Evolutionary conservation across 35 echinoderm and acorn worm genomes (phyloP).

Genomic region (Diadema setosum): DNA sequence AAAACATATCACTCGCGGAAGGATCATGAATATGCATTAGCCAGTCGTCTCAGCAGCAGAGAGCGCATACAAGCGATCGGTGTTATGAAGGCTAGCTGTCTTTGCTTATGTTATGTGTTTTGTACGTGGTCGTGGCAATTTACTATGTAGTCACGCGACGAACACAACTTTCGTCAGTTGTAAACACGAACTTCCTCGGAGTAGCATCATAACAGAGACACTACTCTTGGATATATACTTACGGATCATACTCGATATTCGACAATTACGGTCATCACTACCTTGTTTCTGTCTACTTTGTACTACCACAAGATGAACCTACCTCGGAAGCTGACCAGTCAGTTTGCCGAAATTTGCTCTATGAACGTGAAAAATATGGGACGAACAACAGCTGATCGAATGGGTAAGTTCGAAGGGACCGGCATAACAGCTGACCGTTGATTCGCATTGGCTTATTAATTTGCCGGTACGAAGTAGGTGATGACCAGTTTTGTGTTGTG

Average conservation of each 20-base stretch:
- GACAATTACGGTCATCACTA: neutral
- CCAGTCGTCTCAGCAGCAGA: neutral
- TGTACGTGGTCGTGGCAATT: conserved; percentile 24
- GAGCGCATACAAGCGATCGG: neutral
- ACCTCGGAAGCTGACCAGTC: conserved; percentile 81
- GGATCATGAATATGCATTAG: conserved; percentile 23
- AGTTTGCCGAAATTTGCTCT: conserved; percentile 73
- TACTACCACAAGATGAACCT: conserved; percentile 65
- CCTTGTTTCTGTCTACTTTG: neutral
- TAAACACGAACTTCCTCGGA: neutral
- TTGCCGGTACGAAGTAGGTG: too few species aligned
- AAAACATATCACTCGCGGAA: too few species aligned
- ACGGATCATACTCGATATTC: conserved; percentile 15
- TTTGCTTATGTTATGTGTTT: neutral
- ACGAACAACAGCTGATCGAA: conserved; percentile 55
- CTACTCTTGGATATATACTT: conserved; percentile 4
- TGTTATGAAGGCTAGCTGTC: neutral
- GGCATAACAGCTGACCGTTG: too few species aligned
- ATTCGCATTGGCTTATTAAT: too few species aligned
- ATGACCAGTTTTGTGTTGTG: too few species aligned
- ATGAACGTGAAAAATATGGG: conserved; percentile 84
- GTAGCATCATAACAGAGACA: neutral
- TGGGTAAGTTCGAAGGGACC: conserved; percentile 74
- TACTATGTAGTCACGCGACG: conserved; percentile 5
- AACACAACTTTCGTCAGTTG: neutral